Percentiles rank a stretch among this genome's conserved stretches.
These are phyloP conservation scores for Drosophila murphyi DNA, from an alignment of 1,140 invertebrate genomes.

Conservation along the genomic window DNA sequence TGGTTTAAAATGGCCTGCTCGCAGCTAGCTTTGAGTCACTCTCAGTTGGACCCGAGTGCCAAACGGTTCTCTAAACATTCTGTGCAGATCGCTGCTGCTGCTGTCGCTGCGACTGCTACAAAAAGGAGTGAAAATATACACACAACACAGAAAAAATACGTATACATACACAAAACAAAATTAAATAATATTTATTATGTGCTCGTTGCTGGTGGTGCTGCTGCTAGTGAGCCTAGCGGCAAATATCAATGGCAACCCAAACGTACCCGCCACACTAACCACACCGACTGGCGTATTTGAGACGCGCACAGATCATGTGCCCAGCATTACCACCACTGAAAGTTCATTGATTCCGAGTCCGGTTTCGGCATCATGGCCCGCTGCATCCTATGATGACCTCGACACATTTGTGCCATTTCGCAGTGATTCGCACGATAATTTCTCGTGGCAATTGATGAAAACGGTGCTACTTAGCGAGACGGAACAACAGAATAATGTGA, in stretches of 20 bases:
- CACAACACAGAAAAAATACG: not conserved
- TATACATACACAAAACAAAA: slow-evolving; percentile 27
- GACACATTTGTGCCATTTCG: slow-evolving; percentile 86
- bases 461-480: slow-evolving; percentile 82
- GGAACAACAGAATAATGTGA: slow-evolving; percentile 86
- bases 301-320: slow-evolving; percentile 60
- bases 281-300: slow-evolving; percentile 73
- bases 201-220: slow-evolving; percentile 37
- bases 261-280: slow-evolving; percentile 58
- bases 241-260: slow-evolving; percentile 45
- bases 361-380: not conserved
- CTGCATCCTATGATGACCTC: slow-evolving; percentile 73
- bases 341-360: not conserved
- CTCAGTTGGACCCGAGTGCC: slow-evolving; percentile 61
- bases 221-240: slow-evolving; percentile 15
- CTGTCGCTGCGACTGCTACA: slow-evolving; percentile 8
- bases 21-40: slow-evolving; percentile 60
- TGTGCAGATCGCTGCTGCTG: slow-evolving; percentile 18
- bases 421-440: slow-evolving; percentile 85
- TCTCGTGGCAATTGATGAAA: slow-evolving; percentile 87
- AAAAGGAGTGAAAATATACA: slow-evolving; percentile 39
- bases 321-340: not conserved
- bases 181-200: slow-evolving; percentile 45
- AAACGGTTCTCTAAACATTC: slow-evolving; percentile 58
- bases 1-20: slow-evolving; percentile 70